Conservation (phyloP, 2,797 vertebrate genomes). For the Myripristis murdjan region DNA sequence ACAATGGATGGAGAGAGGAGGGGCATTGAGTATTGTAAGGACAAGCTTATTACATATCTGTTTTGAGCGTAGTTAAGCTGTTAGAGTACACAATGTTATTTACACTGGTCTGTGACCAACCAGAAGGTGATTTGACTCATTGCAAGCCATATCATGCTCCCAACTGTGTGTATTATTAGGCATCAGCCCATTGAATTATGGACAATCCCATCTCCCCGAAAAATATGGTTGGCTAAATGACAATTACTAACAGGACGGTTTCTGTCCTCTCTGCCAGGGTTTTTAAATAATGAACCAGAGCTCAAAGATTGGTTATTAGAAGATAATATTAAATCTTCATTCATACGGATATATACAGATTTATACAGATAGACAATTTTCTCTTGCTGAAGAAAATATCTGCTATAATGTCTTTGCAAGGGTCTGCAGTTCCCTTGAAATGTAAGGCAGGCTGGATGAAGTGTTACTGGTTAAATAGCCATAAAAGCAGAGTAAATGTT, state of each 20-base stretch:
- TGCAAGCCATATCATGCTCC: neutral
- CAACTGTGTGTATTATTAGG: too few relatives aligned
- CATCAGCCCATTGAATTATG: too few relatives aligned
- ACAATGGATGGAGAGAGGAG: slow-evolving; percentile 42
- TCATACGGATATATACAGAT: too few relatives aligned
- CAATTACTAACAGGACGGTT: too few relatives aligned
- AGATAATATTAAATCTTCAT: too few relatives aligned
- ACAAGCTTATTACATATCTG: slow-evolving; percentile 43
- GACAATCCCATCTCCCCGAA: too few relatives aligned
- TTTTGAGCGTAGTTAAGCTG: slow-evolving; percentile 31
- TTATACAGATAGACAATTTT: neutral
- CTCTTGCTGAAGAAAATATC: neutral
- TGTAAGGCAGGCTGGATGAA: neutral
- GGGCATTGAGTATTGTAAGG: slow-evolving; percentile 36
- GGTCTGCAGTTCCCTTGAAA: neutral
- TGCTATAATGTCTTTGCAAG: too few relatives aligned
- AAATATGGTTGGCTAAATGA: too few relatives aligned
- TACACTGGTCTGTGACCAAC: slow-evolving; percentile 37
- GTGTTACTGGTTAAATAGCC: neutral
- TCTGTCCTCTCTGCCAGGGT: too few relatives aligned
- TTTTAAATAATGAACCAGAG: too few relatives aligned
- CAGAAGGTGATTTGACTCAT: slow-evolving; percentile 18
- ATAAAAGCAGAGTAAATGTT: slow-evolving; percentile 2
- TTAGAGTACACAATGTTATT: slow-evolving; percentile 36
- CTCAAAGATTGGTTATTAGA: too few relatives aligned